Evolutionary conservation across 2,797 vertebrate species (phyloP).

Genomic region (Urosaurus nigricauda): DNA sequence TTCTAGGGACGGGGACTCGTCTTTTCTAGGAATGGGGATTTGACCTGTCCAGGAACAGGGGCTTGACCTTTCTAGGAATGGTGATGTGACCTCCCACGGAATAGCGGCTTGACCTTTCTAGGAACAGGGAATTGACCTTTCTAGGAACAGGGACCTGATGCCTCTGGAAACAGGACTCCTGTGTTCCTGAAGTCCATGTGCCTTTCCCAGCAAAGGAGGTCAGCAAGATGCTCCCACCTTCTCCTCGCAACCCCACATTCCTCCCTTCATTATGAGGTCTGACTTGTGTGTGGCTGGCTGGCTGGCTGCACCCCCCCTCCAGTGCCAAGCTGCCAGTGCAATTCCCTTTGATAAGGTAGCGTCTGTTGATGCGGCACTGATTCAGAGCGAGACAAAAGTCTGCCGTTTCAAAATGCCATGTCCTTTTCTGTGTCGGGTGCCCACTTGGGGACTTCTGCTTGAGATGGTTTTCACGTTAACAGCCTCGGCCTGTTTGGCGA

Average conservation of each 20-base stretch:
- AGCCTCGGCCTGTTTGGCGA: background rate
- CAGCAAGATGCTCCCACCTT: background rate
- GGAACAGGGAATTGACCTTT: no score
- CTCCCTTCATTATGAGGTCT: background rate
- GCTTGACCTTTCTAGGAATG: no score
- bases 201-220: background rate
- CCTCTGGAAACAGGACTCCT: no score
- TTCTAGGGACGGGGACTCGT: background rate
- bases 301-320: background rate
- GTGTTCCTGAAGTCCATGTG: no score
- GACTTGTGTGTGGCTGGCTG: background rate
- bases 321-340: accelerated
- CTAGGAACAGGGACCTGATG: no score
- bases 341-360: no score
- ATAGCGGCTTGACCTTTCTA: no score
- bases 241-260: background rate
- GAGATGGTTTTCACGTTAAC: background rate
- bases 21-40: background rate
- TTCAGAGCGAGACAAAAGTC: background rate
- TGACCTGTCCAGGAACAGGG: no score
- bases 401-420: background rate
- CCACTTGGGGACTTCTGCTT: background rate
- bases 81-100: no score
- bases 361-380: background rate
- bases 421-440: background rate